phyloP scores from a whole-genome alignment of 2,113 vertebrate genomes.

The Lepidothrix coronata region DNA sequence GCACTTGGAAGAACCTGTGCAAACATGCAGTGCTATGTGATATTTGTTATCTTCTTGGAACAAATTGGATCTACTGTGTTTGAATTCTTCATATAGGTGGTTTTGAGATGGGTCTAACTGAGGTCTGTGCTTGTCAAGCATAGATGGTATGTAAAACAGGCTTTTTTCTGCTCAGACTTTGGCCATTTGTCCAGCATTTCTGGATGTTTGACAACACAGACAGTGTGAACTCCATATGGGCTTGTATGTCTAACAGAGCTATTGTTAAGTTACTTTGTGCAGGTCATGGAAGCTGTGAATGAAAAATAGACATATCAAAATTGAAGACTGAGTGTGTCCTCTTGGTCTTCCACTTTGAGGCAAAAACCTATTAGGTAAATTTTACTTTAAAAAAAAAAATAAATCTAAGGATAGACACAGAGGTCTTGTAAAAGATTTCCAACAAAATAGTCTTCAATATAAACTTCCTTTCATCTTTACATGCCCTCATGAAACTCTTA shows the following conservation, averaged over 20 bases:
- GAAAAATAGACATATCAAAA: not conserved
- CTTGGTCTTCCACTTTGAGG: not conserved
- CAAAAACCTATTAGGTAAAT: not conserved
- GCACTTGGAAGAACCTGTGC: not conserved
- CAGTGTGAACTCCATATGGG: not conserved
- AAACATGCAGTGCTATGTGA: fast-evolving
- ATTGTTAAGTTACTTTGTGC: not conserved
- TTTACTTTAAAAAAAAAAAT: not conserved
- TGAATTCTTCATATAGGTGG: not conserved
- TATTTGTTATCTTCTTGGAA: not conserved
- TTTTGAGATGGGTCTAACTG: not conserved
- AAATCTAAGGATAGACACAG: not conserved
- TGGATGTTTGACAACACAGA: not conserved
- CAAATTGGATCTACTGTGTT: not conserved
- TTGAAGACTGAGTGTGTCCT: not conserved
- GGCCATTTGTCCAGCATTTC: not conserved
- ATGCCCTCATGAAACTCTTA: not conserved
- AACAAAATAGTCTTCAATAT: not conserved
- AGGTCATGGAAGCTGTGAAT: not conserved
- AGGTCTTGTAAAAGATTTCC: not conserved
- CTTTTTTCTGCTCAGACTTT: not conserved
- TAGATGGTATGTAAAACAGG: not conserved
- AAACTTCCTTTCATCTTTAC: not conserved
- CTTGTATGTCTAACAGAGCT: not conserved
- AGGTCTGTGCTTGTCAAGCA: not conserved